Evolutionary conservation across 2,797 vertebrate genomes (phyloP).

Genomic region (Etheostoma nigrum): DNA sequence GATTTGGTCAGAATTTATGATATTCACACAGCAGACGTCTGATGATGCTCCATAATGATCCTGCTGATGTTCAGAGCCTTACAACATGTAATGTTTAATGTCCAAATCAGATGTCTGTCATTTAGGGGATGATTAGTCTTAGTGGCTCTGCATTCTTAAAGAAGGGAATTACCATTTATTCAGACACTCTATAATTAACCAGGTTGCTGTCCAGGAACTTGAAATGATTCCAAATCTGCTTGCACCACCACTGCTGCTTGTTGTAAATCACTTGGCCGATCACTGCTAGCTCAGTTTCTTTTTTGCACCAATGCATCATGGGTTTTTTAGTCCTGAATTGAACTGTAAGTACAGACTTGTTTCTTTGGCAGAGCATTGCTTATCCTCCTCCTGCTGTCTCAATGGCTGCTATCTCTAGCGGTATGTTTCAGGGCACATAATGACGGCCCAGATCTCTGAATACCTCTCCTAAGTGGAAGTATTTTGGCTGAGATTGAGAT

Average conservation of each 20-base stretch:
- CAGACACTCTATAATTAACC: background rate
- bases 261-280: constrained; percentile 4
- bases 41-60: constrained; percentile 4
- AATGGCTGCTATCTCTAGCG: constrained; percentile 23
- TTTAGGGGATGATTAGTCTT: background rate
- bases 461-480: constrained; percentile 34
- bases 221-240: background rate
- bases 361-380: constrained; percentile 36
- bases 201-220: background rate
- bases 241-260: background rate
- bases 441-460: constrained; percentile 40
- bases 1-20: too few species aligned
- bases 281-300: background rate
- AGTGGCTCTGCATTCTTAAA: background rate
- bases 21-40: background rate
- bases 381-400: constrained; percentile 23
- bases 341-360: constrained; percentile 21
- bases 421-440: constrained; percentile 38
- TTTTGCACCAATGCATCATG: background rate
- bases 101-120: background rate
- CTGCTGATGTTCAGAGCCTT: constrained; percentile 18
- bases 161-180: background rate
- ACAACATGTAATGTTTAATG: background rate
- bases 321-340: constrained; percentile 27
- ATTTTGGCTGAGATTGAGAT: constrained; percentile 52